A percentile compares a stretch with the other conserved stretches of the same genome.
phyloP scores from a whole-genome alignment of 2,888 invertebrate species.

The Notodonta dromedarius region DNA sequence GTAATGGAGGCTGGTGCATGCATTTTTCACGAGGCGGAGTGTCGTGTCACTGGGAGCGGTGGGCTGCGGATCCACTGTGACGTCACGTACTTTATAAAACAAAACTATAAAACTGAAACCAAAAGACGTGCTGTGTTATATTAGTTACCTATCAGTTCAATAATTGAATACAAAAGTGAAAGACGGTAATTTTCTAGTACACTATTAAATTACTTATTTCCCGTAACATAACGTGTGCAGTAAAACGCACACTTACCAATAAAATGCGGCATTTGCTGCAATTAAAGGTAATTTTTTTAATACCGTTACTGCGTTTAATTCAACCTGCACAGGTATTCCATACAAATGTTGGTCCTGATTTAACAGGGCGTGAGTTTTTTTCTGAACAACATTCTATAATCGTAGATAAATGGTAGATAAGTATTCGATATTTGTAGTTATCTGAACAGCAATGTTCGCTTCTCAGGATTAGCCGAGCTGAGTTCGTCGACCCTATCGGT shows the following conservation, averaged over 20 bases:
- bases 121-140: slow-evolving; percentile 8
- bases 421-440: slow-evolving; percentile 6
- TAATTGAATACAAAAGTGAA: not conserved
- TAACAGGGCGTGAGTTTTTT: too few relatives aligned
- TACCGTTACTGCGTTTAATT: not conserved
- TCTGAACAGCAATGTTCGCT: slow-evolving; percentile 21
- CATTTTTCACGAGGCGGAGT: slow-evolving; percentile 52
- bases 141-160: not conserved
- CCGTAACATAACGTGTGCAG: not conserved
- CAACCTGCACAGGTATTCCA: not conserved
- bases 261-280: not conserved
- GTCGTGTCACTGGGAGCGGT: slow-evolving; percentile 42
- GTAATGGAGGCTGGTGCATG: slow-evolving; percentile 51
- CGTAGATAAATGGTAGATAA: not conserved
- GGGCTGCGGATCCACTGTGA: slow-evolving; percentile 34
- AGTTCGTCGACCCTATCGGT: slow-evolving; percentile 51
- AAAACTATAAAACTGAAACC: slow-evolving; percentile 17
- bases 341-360: not conserved
- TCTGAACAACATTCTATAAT: not conserved
- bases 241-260: not conserved
- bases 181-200: not conserved
- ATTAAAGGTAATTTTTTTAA: slow-evolving; percentile 1
- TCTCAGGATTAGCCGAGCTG: slow-evolving; percentile 31
- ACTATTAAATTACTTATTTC: not conserved
- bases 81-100: slow-evolving; percentile 32